phyloP scores from a whole-genome alignment of 2,113 vertebrate genomes.

The Ginglymostoma cirratum region DNA sequence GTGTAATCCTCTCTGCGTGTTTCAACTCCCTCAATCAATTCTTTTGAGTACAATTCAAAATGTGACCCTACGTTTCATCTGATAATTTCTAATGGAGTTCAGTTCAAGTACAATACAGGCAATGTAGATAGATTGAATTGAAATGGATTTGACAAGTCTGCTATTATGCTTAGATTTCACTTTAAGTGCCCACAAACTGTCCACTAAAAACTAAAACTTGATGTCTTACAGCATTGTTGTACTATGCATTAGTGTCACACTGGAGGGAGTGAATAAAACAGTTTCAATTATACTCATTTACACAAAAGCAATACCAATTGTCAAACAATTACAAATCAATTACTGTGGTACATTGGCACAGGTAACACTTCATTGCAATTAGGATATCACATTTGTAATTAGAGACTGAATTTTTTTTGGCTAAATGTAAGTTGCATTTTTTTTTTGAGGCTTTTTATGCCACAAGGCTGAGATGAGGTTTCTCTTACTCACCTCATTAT shows the following conservation, averaged over 20 bases:
- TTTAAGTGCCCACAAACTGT: not conserved
- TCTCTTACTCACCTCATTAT: no score
- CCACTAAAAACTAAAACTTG: not conserved
- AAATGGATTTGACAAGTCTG: constrained; percentile 1
- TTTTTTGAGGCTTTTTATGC: no score
- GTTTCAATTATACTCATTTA: not conserved
- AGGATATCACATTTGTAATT: no score
- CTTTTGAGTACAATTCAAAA: not conserved
- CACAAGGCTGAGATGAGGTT: no score
- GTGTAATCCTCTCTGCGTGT: not conserved
- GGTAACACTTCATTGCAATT: no score
- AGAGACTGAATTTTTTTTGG: no score
- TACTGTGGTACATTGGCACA: no score
- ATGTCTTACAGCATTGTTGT: not conserved
- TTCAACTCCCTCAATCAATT: not conserved
- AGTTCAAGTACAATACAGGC: not conserved
- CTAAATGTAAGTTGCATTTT: no score
- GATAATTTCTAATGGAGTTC: not conserved
- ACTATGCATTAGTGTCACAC: not conserved
- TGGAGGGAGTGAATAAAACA: not conserved
- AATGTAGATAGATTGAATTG: not conserved
- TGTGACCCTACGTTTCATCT: not conserved
- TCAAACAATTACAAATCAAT: not conserved
- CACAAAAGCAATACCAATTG: not conserved
- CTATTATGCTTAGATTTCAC: not conserved